A percentile compares a stretch with the other conserved stretches of the same genome.
These are phyloP conservation scores for Aspidiotus rigidus DNA, from an alignment of 2,888 invertebrate genomes.

Conservation along the genomic window DNA sequence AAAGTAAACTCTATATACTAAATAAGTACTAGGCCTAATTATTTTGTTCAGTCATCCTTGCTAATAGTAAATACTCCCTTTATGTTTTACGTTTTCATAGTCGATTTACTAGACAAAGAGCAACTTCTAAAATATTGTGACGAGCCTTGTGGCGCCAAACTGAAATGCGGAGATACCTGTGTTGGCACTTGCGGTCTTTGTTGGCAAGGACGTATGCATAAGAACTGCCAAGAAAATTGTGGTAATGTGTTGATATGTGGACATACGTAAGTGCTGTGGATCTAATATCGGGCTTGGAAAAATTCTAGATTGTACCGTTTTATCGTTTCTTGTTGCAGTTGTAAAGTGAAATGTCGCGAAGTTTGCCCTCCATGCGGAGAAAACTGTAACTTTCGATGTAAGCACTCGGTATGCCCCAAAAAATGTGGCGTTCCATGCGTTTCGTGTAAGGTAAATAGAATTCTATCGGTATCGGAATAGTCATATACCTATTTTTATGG, in stretches of 20 bases:
- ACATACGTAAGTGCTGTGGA: conserved; percentile 46
- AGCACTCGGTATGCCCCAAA: conserved; percentile 48
- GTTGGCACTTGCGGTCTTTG: conserved; percentile 51
- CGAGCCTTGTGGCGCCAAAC: conserved; percentile 44
- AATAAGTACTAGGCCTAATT: background rate
- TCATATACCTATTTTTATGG: background rate
- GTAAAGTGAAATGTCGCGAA: conserved; percentile 46
- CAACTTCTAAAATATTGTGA: conserved; percentile 44
- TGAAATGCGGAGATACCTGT: conserved; percentile 50
- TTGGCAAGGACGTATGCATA: conserved; percentile 53
- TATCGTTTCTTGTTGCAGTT: conserved; percentile 44
- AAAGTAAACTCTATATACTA: too few species aligned
- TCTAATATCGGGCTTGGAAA: background rate
- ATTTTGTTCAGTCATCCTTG: conserved; percentile 42
- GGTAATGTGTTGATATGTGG: conserved; percentile 52
- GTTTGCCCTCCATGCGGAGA: conserved; percentile 51
- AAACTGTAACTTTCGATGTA: conserved; percentile 47
- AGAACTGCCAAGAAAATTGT: conserved; percentile 50
- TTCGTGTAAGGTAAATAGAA: conserved; percentile 40
- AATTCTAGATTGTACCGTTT: conserved; percentile 39
- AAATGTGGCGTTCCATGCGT: conserved; percentile 45
- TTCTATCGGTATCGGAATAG: background rate
- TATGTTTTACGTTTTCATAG: too few species aligned
- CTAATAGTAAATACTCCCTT: conserved; percentile 34
- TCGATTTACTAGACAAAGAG: too few species aligned